Percentiles rank a stretch among this genome's conserved stretches.
Evolutionary conservation across 2,888 invertebrate species (phyloP).

Genomic region (Micropterix aruncella): DNA sequence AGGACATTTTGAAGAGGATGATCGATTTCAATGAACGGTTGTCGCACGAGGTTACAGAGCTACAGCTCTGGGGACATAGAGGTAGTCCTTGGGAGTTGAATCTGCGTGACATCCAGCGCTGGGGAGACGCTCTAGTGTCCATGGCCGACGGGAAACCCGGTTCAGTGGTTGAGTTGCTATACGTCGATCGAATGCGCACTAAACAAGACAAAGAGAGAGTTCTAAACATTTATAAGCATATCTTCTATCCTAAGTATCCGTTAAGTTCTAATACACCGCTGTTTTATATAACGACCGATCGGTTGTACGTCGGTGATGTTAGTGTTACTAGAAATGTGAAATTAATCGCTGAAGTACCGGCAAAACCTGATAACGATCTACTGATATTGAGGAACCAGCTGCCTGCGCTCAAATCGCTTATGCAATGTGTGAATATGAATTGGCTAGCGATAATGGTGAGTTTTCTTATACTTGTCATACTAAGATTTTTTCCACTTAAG

Average conservation of each 20-base stretch:
- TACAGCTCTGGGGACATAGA: conserved; percentile 56
- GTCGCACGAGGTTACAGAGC: conserved; percentile 44
- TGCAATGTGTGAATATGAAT: conserved; percentile 78
- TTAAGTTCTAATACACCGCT: conserved; percentile 39
- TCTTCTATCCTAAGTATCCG: conserved; percentile 34
- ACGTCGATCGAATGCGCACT: conserved; percentile 77
- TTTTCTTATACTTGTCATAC: conserved; percentile 7
- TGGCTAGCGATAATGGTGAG: conserved; percentile 84
- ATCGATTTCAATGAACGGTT: conserved; percentile 65
- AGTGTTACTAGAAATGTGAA: conserved; percentile 25
- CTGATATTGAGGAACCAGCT: conserved; percentile 43
- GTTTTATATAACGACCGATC: conserved; percentile 40
- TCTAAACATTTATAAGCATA: conserved; percentile 28
- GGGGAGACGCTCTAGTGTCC: conserved; percentile 65
- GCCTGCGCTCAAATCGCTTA: conserved; percentile 58
- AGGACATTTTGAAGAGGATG: conserved; percentile 51
- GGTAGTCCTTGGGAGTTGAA: conserved; percentile 98
- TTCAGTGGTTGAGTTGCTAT: conserved; percentile 63
- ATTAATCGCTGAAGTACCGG: conserved; percentile 25
- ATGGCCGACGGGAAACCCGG: conserved; percentile 33
- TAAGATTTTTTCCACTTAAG: too few species aligned
- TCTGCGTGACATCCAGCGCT: conserved; percentile 83
- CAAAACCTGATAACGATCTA: conserved; percentile 25
- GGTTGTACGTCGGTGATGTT: conserved; percentile 53
- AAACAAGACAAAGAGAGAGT: conserved; percentile 62